Evolutionary conservation across 2,888 invertebrate species (phyloP), one percentile per base, ranked within the genome.

Genomic region (Helobdella robusta): DNA sequence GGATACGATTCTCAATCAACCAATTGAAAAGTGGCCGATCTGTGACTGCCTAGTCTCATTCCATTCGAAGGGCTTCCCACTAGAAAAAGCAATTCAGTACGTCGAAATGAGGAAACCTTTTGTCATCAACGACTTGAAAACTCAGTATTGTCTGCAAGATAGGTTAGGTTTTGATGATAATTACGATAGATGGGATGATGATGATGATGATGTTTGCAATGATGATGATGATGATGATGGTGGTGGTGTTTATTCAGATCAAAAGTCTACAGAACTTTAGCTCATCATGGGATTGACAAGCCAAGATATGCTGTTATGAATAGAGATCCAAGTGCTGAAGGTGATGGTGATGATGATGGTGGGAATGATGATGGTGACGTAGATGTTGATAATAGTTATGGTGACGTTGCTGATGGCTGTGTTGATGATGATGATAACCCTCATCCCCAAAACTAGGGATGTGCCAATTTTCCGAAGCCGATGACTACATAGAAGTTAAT

Each of bases 21-120:
- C 93, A 0, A 91, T 98, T 25, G 95, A 97, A 78, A 88, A 93
- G 77, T 99, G 98, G 98, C 97, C 97, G 1, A 83, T 88, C 63
- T 94, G 94, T 77, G 97, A 99, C 82, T 97, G 95, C 78, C 84
- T 99, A 59, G 91, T 99, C 75, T 94, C 95, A 65, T 97, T 97
- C 81, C 94, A 95, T 81, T 95, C 95, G 3, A 91, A 92, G 81
- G 95, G 97, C 44, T 99, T 99, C 81, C 98, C 98, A 0, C 83
- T 98, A 69, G 92, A 94, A 76, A 97, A 97, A 82, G 97, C 97
- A 34, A 54, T 62, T 97, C 0, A 89, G 75, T 99, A 99, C 82
- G 89, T 93, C 65, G 89, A 89, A 75, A 82, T 95, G 67, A 84
- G 93, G 72, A 89, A 89, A 79, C 97, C 98, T 0, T 97, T 93